These are phyloP conservation scores for Pardosa pseudoannulata DNA, from an alignment of 2,888 invertebrate genomes.

Conservation along the genomic window DNA sequence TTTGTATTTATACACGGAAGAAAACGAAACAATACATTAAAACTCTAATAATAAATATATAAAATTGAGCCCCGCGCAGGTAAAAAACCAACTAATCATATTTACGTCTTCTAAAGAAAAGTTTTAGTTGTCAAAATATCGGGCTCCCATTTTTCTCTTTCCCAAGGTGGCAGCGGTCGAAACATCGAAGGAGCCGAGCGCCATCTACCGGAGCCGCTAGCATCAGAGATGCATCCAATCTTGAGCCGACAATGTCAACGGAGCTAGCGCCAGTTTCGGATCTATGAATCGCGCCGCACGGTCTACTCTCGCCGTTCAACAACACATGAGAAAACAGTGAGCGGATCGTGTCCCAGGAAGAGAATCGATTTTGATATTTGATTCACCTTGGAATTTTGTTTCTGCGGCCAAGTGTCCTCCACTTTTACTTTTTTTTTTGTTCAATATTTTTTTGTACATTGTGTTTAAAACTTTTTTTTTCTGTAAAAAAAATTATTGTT, in stretches of 20 bases:
- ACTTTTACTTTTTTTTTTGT: neutral
- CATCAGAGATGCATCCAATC: constrained; percentile 51
- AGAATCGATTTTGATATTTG: constrained; percentile 21
- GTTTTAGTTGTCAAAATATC: constrained; percentile 55
- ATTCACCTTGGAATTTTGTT: constrained; percentile 16
- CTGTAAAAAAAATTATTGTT: neutral
- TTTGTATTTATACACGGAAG: neutral
- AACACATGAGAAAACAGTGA: neutral
- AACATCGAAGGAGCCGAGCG: constrained; percentile 22
- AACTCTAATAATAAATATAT: neutral
- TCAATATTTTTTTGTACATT: neutral
- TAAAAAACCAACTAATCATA: constrained; percentile 45
- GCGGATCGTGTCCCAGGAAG: neutral
- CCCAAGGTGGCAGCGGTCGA: constrained; percentile 59
- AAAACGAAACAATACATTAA: neutral
- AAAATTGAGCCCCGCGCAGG: constrained; percentile 6
- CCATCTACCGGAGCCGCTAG: constrained; percentile 45
- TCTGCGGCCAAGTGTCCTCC: neutral
- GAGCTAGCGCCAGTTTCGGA: constrained; percentile 58
- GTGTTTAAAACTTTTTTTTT: neutral
- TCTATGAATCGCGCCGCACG: constrained; percentile 40
- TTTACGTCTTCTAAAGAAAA: constrained; percentile 48
- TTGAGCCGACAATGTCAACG: constrained; percentile 61
- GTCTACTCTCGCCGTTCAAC: constrained; percentile 23
- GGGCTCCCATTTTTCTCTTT: constrained; percentile 14